phyloP scores from a whole-genome alignment of 2,797 vertebrate genomes.

The Thamnophis elegans region DNA sequence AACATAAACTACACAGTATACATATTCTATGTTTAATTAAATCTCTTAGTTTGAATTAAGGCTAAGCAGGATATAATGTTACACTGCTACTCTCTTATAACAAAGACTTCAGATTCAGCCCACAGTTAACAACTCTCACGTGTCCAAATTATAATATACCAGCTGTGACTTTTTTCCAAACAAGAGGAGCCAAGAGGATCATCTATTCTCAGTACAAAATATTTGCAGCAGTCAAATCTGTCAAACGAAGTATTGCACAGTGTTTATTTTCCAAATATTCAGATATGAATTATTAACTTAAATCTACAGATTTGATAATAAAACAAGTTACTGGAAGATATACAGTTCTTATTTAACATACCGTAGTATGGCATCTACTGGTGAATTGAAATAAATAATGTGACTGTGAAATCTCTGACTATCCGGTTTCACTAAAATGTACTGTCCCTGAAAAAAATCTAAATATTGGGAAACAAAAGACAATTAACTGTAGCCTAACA shows the following conservation, averaged over 20 bases:
- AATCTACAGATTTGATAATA: neutral
- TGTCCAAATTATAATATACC: neutral
- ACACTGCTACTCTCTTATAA: conserved; percentile 3
- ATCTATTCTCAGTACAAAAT: conserved; percentile 5
- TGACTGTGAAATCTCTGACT: neutral
- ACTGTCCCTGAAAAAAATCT: neutral
- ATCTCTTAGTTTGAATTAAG: neutral
- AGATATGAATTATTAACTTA: neutral
- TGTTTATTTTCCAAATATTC: conserved; percentile 7
- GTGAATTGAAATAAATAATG: neutral
- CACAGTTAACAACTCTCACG: conserved; percentile 13
- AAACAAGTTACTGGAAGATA: neutral
- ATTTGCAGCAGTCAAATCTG: neutral
- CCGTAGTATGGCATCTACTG: neutral
- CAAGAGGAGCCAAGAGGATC: neutral
- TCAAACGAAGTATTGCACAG: neutral
- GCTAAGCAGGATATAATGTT: conserved; percentile 10
- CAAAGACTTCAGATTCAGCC: neutral
- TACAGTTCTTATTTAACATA: conserved; percentile 9
- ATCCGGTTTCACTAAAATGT: neutral
- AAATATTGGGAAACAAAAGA: neutral
- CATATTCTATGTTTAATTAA: neutral
- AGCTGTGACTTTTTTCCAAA: conserved; percentile 14
- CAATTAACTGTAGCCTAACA: neutral
- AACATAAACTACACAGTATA: neutral